Evolutionary conservation across 2,797 vertebrate species (phyloP).

Genomic region (Pseudomugil tenellus): DNA sequence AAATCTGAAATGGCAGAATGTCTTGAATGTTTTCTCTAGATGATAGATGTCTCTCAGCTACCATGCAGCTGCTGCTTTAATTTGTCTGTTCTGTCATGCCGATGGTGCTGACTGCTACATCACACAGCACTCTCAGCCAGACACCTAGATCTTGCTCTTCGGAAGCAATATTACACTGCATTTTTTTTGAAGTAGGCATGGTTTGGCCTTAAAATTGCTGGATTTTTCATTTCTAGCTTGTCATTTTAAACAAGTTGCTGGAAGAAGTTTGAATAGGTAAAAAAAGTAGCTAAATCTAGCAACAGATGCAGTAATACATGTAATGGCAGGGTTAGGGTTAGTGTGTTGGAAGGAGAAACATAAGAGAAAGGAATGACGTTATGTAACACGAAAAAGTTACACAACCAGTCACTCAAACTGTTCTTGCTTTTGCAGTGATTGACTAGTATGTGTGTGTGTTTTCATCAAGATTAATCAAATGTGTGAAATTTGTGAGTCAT

Average conservation of each 20-base stretch:
- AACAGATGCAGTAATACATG: background rate
- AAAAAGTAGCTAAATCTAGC: background rate
- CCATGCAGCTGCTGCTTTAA: background rate
- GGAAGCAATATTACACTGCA: too few relatives aligned
- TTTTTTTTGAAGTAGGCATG: too few relatives aligned
- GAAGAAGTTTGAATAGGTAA: background rate
- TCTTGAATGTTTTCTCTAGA: background rate
- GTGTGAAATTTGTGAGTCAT: background rate
- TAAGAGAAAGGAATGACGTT: background rate
- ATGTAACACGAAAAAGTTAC: background rate
- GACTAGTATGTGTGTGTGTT: too few relatives aligned
- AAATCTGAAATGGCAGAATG: background rate
- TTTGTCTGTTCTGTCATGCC: background rate
- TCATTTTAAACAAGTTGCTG: background rate
- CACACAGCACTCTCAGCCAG: too few relatives aligned
- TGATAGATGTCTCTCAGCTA: background rate
- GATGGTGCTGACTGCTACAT: too few relatives aligned
- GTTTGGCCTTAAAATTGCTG: background rate
- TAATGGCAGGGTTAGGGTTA: too few relatives aligned
- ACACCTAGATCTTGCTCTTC: too few relatives aligned
- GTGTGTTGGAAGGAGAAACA: background rate
- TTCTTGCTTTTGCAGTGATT: background rate
- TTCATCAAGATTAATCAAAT: background rate
- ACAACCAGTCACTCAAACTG: background rate
- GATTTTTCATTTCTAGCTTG: background rate